phyloP scores from a whole-genome alignment of 1,140 invertebrate species.

The Stegodyphus dumicola region DNA sequence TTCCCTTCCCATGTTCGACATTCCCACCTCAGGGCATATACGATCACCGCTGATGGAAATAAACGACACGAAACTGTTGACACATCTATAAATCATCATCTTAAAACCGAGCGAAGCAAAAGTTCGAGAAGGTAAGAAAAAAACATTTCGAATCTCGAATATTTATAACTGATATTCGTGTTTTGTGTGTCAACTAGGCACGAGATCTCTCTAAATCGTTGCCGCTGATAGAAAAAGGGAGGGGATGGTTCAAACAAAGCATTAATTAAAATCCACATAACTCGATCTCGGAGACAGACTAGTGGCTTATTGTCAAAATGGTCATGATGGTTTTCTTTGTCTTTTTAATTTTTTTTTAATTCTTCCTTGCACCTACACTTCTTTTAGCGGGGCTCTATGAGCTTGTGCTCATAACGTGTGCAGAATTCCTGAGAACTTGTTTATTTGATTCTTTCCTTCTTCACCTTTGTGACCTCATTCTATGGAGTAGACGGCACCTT shows the following conservation, averaged over 20 bases:
- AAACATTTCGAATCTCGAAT: constrained; percentile 29
- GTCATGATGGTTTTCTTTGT: no score
- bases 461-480: no score
- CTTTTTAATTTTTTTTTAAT: no score
- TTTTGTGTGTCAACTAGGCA: constrained; percentile 27
- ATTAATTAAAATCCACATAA: constrained; percentile 50
- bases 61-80: constrained; percentile 57
- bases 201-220: not conserved
- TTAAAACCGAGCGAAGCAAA: constrained; percentile 24
- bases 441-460: no score
- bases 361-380: no score
- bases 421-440: no score
- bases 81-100: constrained; percentile 56
- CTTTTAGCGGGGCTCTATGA: no score
- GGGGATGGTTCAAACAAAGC: constrained; percentile 44
- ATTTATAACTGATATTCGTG: constrained; percentile 52
- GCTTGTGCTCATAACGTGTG: no score
- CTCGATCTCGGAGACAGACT: constrained; percentile 11
- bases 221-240: not conserved
- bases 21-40: constrained; percentile 15
- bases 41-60: constrained; percentile 56
- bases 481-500: no score
- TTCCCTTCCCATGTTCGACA: constrained; percentile 45
- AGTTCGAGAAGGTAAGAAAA: not conserved
- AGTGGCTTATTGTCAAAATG: not conserved